A percentile compares a stretch with the other conserved stretches of the same genome.
Conservation (phyloP, 1,140 invertebrate species). For the Drosophila kepulauana region DNA sequence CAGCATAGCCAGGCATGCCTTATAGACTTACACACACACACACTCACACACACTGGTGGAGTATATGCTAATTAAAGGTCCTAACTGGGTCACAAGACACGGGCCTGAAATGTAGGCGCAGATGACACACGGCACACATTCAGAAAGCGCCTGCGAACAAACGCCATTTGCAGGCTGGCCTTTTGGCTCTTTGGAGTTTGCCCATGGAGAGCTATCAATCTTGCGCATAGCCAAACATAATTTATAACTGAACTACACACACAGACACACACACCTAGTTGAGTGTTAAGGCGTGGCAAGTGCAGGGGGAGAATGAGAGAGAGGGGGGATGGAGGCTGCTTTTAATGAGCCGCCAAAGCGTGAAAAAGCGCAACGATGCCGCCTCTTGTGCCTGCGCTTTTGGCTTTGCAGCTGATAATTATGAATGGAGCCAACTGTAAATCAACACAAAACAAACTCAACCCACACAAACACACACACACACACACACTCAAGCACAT, state of each 20-base stretch:
- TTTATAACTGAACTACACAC: conserved; percentile 62
- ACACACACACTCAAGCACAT: neutral
- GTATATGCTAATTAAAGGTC: conserved; percentile 76
- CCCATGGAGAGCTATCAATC: conserved; percentile 75
- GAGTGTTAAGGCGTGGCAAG: conserved; percentile 50
- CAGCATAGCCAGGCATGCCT: conserved; percentile 28
- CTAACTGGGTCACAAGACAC: conserved; percentile 72
- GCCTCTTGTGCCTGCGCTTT: conserved; percentile 25
- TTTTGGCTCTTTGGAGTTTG: conserved; percentile 22
- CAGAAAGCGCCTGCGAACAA: conserved; percentile 45
- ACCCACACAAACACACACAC: conserved; percentile 11
- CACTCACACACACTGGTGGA: conserved; percentile 18
- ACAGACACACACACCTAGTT: conserved; percentile 19
- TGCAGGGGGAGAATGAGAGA: conserved; percentile 17
- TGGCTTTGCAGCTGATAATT: conserved; percentile 66
- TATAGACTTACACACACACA: conserved; percentile 23
- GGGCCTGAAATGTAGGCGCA: conserved; percentile 22
- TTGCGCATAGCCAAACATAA: conserved; percentile 77
- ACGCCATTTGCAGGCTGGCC: conserved; percentile 52
- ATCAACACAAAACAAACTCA: conserved; percentile 64
- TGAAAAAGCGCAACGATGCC: conserved; percentile 75
- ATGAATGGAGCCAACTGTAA: conserved; percentile 81
- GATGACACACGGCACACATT: conserved; percentile 49
- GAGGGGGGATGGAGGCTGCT: conserved; percentile 43
- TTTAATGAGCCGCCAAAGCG: conserved; percentile 83